phyloP scores from a whole-genome alignment of 2,888 invertebrate species.

The Onthophagus sagittarius region DNA sequence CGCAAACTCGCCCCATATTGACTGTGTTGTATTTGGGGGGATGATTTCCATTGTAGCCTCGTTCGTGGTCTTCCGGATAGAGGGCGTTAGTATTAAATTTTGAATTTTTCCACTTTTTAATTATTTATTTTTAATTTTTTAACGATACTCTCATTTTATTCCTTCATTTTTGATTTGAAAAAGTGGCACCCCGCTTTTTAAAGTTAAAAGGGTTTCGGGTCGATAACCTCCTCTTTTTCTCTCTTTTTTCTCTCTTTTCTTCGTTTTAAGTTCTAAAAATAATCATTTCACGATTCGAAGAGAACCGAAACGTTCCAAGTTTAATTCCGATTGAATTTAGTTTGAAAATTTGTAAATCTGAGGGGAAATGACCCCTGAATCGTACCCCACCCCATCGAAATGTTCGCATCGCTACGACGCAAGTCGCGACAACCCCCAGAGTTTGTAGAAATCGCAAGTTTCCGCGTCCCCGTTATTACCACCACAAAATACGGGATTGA shows the following conservation, averaged over 20 bases:
- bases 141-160: too few relatives aligned
- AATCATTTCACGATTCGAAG: not conserved
- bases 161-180: too few relatives aligned
- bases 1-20: constrained; percentile 32
- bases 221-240: not conserved
- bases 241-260: too few relatives aligned
- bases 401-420: constrained; percentile 28
- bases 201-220: not conserved
- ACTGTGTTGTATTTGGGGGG: constrained; percentile 27
- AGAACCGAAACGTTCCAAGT: not conserved
- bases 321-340: not conserved
- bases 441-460: not conserved
- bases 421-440: constrained; percentile 39
- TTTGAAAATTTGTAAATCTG: not conserved
- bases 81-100: constrained; percentile 19
- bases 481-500: constrained; percentile 14
- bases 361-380: not conserved
- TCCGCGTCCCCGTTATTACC: not conserved
- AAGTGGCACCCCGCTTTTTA: too few relatives aligned
- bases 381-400: constrained; percentile 32
- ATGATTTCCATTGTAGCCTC: constrained; percentile 28
- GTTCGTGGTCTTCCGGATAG: constrained; percentile 26
- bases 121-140: too few relatives aligned
- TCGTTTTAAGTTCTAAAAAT: not conserved
- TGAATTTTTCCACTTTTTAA: too few relatives aligned